These are phyloP conservation scores for Calvadosia cruxmelitensis DNA, from an alignment of 30 jellyfish, hydroid and myxozoan genomes.

Conservation along the genomic window DNA sequence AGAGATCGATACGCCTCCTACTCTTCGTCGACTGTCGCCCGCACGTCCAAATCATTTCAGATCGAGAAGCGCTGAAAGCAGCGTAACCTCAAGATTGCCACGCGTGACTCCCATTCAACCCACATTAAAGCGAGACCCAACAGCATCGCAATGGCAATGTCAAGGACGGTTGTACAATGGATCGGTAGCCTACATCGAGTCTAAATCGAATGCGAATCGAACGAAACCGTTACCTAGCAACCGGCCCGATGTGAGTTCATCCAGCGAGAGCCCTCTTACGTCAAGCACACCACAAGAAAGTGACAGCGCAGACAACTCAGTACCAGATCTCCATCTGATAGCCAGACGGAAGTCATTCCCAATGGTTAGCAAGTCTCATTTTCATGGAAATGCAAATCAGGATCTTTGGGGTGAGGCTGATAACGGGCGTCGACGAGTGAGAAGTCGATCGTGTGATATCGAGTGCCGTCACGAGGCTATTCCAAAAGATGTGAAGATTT, in stretches of 20 bases:
- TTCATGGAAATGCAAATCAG: neutral
- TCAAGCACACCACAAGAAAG: neutral
- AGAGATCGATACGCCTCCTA: too few species aligned
- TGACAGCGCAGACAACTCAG: neutral
- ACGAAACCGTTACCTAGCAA: too few species aligned
- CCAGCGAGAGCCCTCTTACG: neutral
- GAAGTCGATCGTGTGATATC: neutral
- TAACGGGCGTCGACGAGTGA: neutral
- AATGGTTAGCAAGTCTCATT: neutral
- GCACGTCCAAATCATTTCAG: neutral
- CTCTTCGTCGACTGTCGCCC: neutral
- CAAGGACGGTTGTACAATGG: neutral
- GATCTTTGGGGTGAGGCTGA: neutral
- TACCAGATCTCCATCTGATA: neutral
- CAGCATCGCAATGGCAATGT: neutral
- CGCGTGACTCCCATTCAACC: too few species aligned
- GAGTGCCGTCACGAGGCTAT: neutral
- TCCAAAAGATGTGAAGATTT: neutral
- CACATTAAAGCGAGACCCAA: too few species aligned
- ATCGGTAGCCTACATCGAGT: too few species aligned
- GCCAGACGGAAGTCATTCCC: neutral
- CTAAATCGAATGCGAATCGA: too few species aligned
- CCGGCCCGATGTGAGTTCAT: too few species aligned
- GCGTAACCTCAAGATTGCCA: too few species aligned
- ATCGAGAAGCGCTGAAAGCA: neutral